phyloP scores from a whole-genome alignment of 2,888 invertebrate species.

The Lysandra bellargus region DNA sequence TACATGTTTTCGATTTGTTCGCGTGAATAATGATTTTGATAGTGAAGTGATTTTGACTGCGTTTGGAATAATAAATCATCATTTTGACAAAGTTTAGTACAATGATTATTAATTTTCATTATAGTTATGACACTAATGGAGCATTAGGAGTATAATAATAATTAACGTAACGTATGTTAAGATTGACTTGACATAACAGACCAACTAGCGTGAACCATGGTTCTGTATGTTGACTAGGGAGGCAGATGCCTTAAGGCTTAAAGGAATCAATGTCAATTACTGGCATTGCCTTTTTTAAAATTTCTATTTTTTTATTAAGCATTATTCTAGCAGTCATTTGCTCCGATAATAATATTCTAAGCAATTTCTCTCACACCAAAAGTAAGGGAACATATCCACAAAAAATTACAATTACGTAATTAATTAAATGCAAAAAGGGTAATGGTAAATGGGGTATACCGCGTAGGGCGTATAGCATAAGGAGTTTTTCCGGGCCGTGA shows the following conservation, averaged over 20 bases:
- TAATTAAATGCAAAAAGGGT: conserved; percentile 34
- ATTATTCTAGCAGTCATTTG: background rate
- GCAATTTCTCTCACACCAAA: background rate
- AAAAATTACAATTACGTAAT: conserved; percentile 10
- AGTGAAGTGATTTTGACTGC: background rate
- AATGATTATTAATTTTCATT: background rate
- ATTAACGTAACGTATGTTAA: too few species aligned
- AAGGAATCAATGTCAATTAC: too few species aligned
- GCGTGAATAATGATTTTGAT: conserved; percentile 9
- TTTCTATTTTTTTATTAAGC: too few species aligned
- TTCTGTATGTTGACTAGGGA: too few species aligned
- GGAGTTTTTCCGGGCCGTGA: conserved; percentile 3
- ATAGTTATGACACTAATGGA: background rate
- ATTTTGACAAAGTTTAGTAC: background rate
- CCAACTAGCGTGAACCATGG: too few species aligned
- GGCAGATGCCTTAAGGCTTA: too few species aligned
- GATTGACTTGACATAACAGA: too few species aligned
- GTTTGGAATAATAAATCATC: background rate
- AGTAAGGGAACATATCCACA: background rate
- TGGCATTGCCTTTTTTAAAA: too few species aligned
- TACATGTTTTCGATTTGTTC: conserved; percentile 21
- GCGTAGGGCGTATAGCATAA: conserved; percentile 39
- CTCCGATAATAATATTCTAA: background rate
- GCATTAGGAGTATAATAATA: background rate
- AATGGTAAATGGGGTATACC: conserved; percentile 53